A percentile compares a stretch with the other conserved stretches of the same genome.
Conservation (phyloP, 30 jellyfish, hydroid and myxozoan species). For the Sanderia malayensis region DNA sequence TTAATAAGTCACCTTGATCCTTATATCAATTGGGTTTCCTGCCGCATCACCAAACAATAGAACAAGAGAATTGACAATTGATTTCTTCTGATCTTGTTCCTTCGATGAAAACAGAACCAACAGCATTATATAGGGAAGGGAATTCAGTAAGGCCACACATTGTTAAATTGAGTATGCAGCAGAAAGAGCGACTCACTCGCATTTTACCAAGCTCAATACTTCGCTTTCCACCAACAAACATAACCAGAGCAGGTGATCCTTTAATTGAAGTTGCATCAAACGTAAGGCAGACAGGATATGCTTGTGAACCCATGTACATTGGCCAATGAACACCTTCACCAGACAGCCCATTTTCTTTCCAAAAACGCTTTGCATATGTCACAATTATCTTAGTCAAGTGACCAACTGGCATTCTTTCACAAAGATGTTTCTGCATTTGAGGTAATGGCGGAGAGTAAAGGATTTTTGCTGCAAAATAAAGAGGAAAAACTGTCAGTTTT, state of each 20-base stretch:
- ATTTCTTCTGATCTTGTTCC: slow-evolving; percentile 35
- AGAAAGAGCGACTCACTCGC: slow-evolving; percentile 52
- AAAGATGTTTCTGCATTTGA: slow-evolving; percentile 32
- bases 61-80: slow-evolving; percentile 39
- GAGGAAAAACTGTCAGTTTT: no score
- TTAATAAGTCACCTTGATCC: slow-evolving; percentile 60
- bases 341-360: slow-evolving; percentile 72
- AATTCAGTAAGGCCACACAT: no score
- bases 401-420: slow-evolving; percentile 59
- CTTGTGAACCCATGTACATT: slow-evolving; percentile 46
- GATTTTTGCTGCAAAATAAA: slow-evolving; percentile 43
- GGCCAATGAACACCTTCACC: slow-evolving; percentile 73
- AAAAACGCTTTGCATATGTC: slow-evolving; percentile 55
- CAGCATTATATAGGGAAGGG: no score
- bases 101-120: no score
- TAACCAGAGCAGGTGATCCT: slow-evolving; percentile 62
- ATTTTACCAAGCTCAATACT: slow-evolving; percentile 49
- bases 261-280: slow-evolving; percentile 61
- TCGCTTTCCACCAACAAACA: slow-evolving; percentile 59
- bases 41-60: slow-evolving; percentile 58
- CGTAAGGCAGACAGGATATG: slow-evolving; percentile 48
- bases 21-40: slow-evolving; percentile 39
- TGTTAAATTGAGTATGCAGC: no score
- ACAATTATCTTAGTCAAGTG: slow-evolving; percentile 55
- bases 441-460: slow-evolving; percentile 59